These are phyloP conservation scores for Danaus melanippus DNA, from an alignment of 1,140 invertebrate genomes.

Conservation along the genomic window DNA sequence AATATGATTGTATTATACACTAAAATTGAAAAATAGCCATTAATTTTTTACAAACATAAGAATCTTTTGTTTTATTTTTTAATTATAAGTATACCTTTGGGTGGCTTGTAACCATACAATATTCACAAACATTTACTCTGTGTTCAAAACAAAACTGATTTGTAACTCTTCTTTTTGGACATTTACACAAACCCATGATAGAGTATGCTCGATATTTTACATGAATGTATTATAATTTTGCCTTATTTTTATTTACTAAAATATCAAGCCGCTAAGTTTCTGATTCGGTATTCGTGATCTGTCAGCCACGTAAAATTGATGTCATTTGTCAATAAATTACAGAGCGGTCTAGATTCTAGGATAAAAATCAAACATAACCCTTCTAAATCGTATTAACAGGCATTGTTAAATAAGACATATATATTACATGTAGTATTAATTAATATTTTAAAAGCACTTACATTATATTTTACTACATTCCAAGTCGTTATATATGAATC, in stretches of 20 bases:
- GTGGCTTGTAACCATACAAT: constrained; percentile 97
- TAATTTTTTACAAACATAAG: constrained; percentile 1
- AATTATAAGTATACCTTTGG: constrained; percentile 79
- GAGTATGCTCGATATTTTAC: constrained; percentile 11
- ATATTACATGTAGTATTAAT: too few relatives aligned
- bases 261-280: neutral
- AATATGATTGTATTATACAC: constrained; percentile 98
- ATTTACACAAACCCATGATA: constrained; percentile 96
- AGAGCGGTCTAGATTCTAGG: too few relatives aligned
- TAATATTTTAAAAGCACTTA: too few relatives aligned
- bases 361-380: too few relatives aligned
- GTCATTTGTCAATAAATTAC: constrained; percentile 19
- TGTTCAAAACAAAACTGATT: constrained; percentile 99
- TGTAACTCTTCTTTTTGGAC: constrained; percentile 95
- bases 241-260: constrained; percentile 4
- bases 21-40: constrained; percentile 54
- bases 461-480: too few relatives aligned
- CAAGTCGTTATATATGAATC: too few relatives aligned
- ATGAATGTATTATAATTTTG: constrained; percentile 6
- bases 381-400: too few relatives aligned
- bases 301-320: constrained; percentile 49
- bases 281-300: constrained; percentile 2
- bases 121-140: constrained; percentile 97
- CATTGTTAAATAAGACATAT: too few relatives aligned
- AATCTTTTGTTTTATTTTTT: neutral